phyloP scores from a whole-genome alignment of 2,797 vertebrate genomes.

The Pogonophryne albipinna region DNA sequence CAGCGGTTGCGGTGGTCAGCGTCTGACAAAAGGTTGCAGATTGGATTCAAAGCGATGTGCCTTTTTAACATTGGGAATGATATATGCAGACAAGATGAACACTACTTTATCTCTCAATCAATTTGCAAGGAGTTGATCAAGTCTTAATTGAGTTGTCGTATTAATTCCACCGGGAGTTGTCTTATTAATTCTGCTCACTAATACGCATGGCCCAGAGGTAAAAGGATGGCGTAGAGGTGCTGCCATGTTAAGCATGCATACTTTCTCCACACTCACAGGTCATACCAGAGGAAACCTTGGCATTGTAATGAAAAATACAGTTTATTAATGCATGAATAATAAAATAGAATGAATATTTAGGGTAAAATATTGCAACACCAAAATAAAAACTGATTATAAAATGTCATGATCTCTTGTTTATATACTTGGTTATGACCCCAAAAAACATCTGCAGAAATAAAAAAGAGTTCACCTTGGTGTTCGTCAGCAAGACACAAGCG shows the following conservation, averaged over 20 bases:
- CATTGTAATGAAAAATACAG: neutral
- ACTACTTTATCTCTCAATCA: slow-evolving; percentile 73
- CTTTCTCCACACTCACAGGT: slow-evolving; percentile 19
- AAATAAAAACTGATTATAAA: neutral
- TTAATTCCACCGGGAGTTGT: slow-evolving; percentile 66
- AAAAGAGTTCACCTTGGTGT: slow-evolving; percentile 77
- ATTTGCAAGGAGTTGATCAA: slow-evolving; percentile 78
- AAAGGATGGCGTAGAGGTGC: slow-evolving; percentile 42
- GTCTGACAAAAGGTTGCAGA: slow-evolving; percentile 71
- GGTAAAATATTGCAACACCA: neutral
- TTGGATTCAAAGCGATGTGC: slow-evolving; percentile 71
- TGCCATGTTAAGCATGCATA: slow-evolving; percentile 31
- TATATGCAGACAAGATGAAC: slow-evolving; percentile 69
- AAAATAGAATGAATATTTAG: neutral
- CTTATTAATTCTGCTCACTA: slow-evolving; percentile 69
- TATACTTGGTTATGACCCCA: neutral
- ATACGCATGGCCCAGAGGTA: slow-evolving; percentile 48
- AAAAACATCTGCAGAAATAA: neutral
- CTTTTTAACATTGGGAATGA: slow-evolving; percentile 67
- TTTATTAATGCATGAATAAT: neutral
- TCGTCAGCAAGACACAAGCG: slow-evolving; percentile 81
- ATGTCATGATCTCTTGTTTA: neutral
- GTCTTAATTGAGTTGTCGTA: slow-evolving; percentile 81
- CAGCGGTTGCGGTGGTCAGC: slow-evolving; percentile 57
- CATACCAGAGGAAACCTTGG: too few relatives aligned